Evolutionary conservation across 1,140 invertebrate species (phyloP).

Genomic region (Drosophila kikkawai): DNA sequence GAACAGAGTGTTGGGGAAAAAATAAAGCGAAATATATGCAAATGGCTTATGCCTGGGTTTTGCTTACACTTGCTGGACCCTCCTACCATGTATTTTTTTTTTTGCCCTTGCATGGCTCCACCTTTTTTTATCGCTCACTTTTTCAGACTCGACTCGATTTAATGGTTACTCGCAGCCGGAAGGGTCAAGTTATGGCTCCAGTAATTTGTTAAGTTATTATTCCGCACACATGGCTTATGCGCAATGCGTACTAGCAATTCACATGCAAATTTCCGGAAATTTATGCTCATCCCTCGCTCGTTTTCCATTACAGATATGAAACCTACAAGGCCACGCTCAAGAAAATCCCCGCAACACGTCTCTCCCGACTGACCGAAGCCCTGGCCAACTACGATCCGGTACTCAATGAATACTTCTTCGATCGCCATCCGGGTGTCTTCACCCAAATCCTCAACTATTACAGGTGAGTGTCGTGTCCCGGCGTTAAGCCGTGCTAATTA

Average conservation of each 20-base stretch:
- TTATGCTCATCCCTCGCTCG: conserved; percentile 10
- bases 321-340: conserved; percentile 97
- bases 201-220: conserved; percentile 76
- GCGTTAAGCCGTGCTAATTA: conserved; percentile 14
- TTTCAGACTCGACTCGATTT: conserved; percentile 38
- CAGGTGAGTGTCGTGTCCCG: conserved; percentile 86
- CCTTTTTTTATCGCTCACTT: conserved; percentile 63
- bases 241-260: conserved; percentile 56
- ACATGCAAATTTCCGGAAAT: conserved; percentile 51
- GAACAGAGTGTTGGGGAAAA: conserved; percentile 30
- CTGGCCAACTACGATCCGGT: conserved; percentile 98
- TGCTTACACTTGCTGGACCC: conserved; percentile 71
- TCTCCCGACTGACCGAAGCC: conserved; percentile 95
- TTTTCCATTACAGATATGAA: conserved; percentile 90
- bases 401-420: conserved; percentile 99
- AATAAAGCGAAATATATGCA: conserved; percentile 65
- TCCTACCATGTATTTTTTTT: conserved; percentile 15
- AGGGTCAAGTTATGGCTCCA: conserved; percentile 46
- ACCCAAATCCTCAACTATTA: conserved; percentile 97
- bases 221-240: conserved; percentile 55
- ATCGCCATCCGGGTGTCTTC: conserved; percentile 98
- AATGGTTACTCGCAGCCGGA: conserved; percentile 30
- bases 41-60: conserved; percentile 71
- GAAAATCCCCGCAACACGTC: conserved; percentile 96
- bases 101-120: conserved; percentile 9